Evolutionary conservation across 1,140 invertebrate species (phyloP).

Genomic region (Marisa cornuarietis): DNA sequence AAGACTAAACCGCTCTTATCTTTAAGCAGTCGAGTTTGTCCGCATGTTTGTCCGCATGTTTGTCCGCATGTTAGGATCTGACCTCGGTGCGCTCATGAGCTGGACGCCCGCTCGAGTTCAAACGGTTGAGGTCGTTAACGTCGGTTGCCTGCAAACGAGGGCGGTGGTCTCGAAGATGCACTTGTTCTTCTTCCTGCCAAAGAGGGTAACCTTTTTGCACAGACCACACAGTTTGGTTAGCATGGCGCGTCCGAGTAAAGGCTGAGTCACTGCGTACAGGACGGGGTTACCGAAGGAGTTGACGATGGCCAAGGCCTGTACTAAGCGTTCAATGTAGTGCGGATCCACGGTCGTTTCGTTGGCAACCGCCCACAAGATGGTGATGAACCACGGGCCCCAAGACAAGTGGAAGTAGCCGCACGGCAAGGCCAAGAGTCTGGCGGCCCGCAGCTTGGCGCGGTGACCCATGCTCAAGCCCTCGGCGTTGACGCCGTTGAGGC

Average conservation of each 20-base stretch:
- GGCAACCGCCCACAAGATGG: constrained; percentile 5
- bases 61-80: neutral
- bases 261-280: constrained; percentile 18
- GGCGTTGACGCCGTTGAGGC: neutral
- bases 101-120: neutral
- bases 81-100: neutral
- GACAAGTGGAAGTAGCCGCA: constrained; percentile 22
- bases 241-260: constrained; percentile 16
- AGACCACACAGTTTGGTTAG: neutral
- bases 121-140: neutral
- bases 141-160: neutral
- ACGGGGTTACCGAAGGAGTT: constrained; percentile 20
- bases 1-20: neutral
- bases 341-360: neutral
- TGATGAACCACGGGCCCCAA: constrained; percentile 17
- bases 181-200: neutral
- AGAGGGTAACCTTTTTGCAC: neutral
- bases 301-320: constrained; percentile 12
- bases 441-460: constrained; percentile 13
- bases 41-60: neutral
- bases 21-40: neutral
- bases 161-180: neutral
- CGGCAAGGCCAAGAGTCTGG: constrained; percentile 11
- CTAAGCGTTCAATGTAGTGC: constrained; percentile 4
- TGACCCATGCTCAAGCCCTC: neutral